Percentiles rank a stretch among this genome's conserved stretches.
Conservation (phyloP, 2,797 vertebrate genomes). For the Halcyon smyrnensis region DNA sequence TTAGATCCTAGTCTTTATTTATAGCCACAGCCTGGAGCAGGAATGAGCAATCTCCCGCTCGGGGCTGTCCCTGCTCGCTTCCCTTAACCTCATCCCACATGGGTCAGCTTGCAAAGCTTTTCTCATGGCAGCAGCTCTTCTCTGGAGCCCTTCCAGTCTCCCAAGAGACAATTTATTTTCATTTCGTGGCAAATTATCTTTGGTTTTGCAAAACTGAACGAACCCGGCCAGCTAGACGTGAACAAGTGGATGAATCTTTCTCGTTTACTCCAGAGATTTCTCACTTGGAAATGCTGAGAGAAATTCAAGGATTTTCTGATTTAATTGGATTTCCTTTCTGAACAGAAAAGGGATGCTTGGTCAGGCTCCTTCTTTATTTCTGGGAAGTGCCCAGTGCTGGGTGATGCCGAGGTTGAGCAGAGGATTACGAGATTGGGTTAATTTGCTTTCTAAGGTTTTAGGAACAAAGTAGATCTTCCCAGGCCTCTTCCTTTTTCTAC, state of each 20-base stretch:
- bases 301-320: not conserved
- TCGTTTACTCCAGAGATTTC: not conserved
- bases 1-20: slow-evolving; percentile 41
- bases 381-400: not conserved
- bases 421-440: not conserved
- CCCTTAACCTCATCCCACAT: slow-evolving; percentile 28
- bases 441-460: not conserved
- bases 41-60: slow-evolving; percentile 1
- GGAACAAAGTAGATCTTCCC: not conserved
- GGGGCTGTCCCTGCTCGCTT: not conserved
- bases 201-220: not conserved
- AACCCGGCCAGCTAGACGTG: not conserved
- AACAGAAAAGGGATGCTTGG: not conserved
- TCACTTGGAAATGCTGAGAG: not conserved
- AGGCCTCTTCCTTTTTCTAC: not conserved
- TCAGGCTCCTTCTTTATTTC: not conserved
- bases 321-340: not conserved
- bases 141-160: slow-evolving; percentile 42
- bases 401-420: not conserved
- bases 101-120: slow-evolving; percentile 19
- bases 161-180: not conserved
- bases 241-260: not conserved
- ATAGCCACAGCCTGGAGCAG: not conserved
- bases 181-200: not conserved
- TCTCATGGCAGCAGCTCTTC: slow-evolving; percentile 11